Conservation (phyloP, 1,140 invertebrate genomes). For the Penaeus indicus region DNA sequence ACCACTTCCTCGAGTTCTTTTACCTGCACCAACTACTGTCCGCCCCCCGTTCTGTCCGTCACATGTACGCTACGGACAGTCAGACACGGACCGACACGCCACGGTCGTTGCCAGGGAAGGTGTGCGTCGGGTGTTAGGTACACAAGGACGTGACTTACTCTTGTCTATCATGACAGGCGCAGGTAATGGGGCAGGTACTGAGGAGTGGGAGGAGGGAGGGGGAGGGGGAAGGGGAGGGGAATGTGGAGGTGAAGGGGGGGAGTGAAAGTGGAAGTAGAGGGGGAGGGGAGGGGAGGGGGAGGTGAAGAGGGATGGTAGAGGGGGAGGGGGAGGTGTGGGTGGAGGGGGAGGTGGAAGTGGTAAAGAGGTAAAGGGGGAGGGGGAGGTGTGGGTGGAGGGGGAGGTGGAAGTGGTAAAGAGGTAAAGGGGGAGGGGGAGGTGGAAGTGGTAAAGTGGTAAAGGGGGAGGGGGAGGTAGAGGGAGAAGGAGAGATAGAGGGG, state of each 20-base stretch:
- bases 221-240: neutral
- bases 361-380: neutral
- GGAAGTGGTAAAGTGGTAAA: neutral
- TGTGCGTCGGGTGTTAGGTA: too few relatives aligned
- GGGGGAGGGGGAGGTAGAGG: neutral
- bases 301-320: neutral
- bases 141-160: too few relatives aligned
- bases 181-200: neutral
- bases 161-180: too few relatives aligned
- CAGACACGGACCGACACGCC: too few relatives aligned
- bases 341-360: constrained; percentile 13
- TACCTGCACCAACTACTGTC: too few relatives aligned
- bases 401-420: neutral
- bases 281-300: neutral
- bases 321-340: neutral
- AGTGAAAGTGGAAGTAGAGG: neutral
- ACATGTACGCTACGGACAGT: too few relatives aligned
- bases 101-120: too few relatives aligned
- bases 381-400: neutral
- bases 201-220: neutral
- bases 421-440: neutral
- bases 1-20: too few relatives aligned
- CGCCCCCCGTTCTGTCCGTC: too few relatives aligned
- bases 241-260: neutral
- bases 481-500: neutral